Evolutionary conservation across 2,888 invertebrate genomes (phyloP), one percentile per base, ranked within the genome.

Genomic region (Meandrusa payeni): DNA sequence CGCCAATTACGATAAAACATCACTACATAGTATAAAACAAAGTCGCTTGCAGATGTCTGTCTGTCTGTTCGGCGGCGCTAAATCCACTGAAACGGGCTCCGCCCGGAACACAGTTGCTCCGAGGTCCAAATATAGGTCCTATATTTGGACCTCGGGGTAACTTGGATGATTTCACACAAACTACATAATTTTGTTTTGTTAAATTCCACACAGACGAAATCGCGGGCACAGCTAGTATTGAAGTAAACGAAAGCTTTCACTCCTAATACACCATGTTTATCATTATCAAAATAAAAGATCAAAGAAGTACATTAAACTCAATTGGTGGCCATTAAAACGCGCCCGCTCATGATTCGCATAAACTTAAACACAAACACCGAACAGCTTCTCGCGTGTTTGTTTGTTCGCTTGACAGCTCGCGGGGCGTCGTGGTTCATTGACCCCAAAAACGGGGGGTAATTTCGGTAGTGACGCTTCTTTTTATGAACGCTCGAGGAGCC

Each of bases 201-300:
- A n/a, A n/a, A n/a, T n/a, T n/a, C n/a, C n/a, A n/a, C n/a, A n/a
- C n/a, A n/a, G n/a, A n/a, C n/a, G n/a, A n/a, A n/a, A n/a, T n/a
- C n/a, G n/a, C n/a, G n/a, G n/a, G n/a, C n/a, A n/a, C n/a, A n/a
- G n/a, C n/a, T n/a, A n/a, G n/a, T n/a, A n/a, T n/a, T n/a, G n/a
- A n/a, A n/a, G n/a, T n/a, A 32, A 32, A 11, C 6, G 32, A 10
- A 10, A 15, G 3, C 6, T 31, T 32, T 11, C 11, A 11, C 5
- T 5, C 4, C 3, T 19, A n/a, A n/a, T 11, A 7, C 12, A 15
- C 26, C 9, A 5, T 26, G 26, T 26, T 40, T 32, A 22, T 28
- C 23, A n/a, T 27, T 20, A 22, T 29, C n/a, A 29, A 29, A 32
- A 40, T 24, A 32, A 41, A 41, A 41, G 22, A 41, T 41, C 41